phyloP scores from a whole-genome alignment of 2,888 invertebrate genomes.

The Heliconius ismenius region DNA sequence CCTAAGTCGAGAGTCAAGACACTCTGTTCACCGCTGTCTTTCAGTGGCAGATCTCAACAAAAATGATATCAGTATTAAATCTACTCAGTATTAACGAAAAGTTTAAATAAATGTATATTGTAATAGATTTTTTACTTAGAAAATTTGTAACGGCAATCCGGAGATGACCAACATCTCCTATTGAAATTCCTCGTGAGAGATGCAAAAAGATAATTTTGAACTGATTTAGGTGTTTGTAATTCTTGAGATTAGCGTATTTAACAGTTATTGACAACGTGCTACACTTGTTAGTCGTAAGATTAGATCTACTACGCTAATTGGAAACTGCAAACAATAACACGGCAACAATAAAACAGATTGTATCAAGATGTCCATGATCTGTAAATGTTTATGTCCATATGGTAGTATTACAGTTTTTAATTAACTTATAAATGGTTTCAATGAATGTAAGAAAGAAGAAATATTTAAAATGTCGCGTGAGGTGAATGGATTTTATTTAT shows the following conservation, averaged over 20 bases:
- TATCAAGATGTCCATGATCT: background rate
- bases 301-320: constrained; percentile 15
- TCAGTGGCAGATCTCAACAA: too few relatives aligned
- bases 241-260: background rate
- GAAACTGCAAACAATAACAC: constrained; percentile 12
- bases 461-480: too few relatives aligned
- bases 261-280: constrained; percentile 10
- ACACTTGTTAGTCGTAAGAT: background rate
- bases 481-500: too few relatives aligned
- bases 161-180: background rate
- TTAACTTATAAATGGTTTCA: too few relatives aligned
- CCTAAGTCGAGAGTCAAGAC: background rate
- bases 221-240: background rate
- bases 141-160: background rate
- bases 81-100: background rate
- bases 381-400: constrained; percentile 1
- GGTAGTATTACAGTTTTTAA: background rate
- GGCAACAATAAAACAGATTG: background rate
- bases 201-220: background rate
- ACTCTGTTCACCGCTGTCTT: too few relatives aligned
- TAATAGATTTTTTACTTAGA: background rate
- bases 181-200: background rate
- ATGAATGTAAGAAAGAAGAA: too few relatives aligned
- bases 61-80: background rate
- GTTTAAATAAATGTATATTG: too few relatives aligned